Conservation (phyloP, 1,140 invertebrate species). For the Atta texana region DNA sequence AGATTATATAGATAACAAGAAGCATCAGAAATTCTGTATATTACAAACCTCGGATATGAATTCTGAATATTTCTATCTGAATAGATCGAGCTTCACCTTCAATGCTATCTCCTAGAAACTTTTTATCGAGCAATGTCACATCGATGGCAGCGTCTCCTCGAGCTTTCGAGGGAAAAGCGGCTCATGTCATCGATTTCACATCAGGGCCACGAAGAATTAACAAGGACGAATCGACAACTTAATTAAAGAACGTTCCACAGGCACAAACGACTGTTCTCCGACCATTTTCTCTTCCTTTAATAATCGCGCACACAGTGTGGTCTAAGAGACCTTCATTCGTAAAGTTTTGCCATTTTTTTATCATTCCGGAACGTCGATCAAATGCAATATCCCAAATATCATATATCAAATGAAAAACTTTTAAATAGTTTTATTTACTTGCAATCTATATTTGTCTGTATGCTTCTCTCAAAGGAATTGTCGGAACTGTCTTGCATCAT, state of each 20-base stretch:
- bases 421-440: not conserved
- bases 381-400: not conserved
- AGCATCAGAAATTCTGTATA: not conserved
- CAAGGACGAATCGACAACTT: conserved; percentile 57
- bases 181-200: conserved; percentile 65
- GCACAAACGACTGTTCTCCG: not conserved
- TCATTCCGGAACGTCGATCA: conserved; percentile 3
- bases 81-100: conserved; percentile 2
- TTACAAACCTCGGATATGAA: not conserved
- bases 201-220: conserved; percentile 53
- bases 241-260: conserved; percentile 65
- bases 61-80: conserved; percentile 16
- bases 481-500: too few species aligned
- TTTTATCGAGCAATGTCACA: conserved; percentile 48
- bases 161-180: conserved; percentile 6
- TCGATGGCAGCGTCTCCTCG: not conserved
- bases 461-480: too few species aligned
- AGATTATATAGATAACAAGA: not conserved
- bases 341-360: conserved; percentile 1
- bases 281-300: conserved; percentile 50
- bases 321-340: not conserved
- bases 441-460: not conserved
- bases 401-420: not conserved
- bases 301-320: conserved; percentile 32
- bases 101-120: conserved; percentile 39